Evolutionary conservation across 2,888 invertebrate genomes (phyloP), one percentile per base, ranked within the genome.

Genomic region (Cerceris ruficornis): DNA sequence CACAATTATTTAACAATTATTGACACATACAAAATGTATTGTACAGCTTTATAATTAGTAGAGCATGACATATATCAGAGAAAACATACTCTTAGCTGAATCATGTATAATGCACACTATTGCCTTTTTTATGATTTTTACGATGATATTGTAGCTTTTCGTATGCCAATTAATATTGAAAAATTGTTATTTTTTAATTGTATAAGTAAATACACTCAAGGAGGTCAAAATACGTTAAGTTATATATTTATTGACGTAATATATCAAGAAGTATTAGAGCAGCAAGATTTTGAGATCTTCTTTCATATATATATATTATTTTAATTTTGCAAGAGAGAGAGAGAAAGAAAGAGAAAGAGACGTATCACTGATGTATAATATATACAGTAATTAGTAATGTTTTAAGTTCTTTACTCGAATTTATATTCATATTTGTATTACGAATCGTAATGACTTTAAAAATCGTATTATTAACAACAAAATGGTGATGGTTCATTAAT

Each of bases 211-310:
- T 28, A 28, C 4, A 28, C 4, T 28, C 28, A 28, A 28, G 28
- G 28, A 28, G 28, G 28, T 28, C 1, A 28, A 28, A 28, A 28
- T 28, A 28, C 28, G 28, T 28, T 28, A 28, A 28, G 28, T 28
- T 84, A 81, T 82, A 85, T 85, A 88, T 89, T 87, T 88, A 89
- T 88, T 87, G 77, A 85, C 75, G 73, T 76, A 76, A 67, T 77
- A 82, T 75, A 83, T 81, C 82, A 84, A 82, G 46, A 69, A 83
- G 76, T 80, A 76, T 84, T 82, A 85, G 81, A 69, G 55, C 83
- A 77, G 70, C 77, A 86, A 84, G 75, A 83, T 82, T 80, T 75
- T 78, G 75, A 68, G 62, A 41, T 61, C 41, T 67, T 43, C 57
- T 28, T 55, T 8, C 57, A 42, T n/a, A 49, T 65, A 70, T 46